Evolutionary conservation across 2,113 vertebrate species (phyloP).

Genomic region (Gavia stellata): DNA sequence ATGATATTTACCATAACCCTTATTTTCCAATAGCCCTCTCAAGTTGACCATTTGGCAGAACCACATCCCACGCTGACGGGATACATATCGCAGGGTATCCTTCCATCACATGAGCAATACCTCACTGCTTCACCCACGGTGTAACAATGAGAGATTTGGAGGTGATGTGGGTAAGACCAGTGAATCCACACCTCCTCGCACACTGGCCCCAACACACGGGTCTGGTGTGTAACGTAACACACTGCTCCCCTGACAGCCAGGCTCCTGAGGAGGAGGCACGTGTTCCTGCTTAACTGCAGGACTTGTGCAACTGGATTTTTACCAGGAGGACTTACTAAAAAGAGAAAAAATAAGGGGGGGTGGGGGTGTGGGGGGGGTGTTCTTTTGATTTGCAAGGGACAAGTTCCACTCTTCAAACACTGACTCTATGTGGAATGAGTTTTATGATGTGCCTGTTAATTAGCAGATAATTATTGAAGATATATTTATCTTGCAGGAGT

Average conservation of each 20-base stretch:
- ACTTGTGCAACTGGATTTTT: neutral
- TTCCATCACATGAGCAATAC: neutral
- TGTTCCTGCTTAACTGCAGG: neutral
- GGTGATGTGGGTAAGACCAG: neutral
- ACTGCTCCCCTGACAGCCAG: neutral
- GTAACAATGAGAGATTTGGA: neutral
- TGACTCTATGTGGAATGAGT: neutral
- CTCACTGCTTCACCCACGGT: neutral
- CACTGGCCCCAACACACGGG: neutral
- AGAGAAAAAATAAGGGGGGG: neutral
- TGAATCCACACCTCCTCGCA: neutral
- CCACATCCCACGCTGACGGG: accelerated
- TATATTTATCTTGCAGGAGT: neutral
- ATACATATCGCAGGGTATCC: neutral
- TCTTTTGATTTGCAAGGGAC: neutral
- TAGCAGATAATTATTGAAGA: neutral
- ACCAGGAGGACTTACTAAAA: neutral
- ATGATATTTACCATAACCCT: neutral
- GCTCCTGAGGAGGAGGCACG: neutral
- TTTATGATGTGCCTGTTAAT: neutral
- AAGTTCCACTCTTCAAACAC: neutral
- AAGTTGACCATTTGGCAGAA: neutral
- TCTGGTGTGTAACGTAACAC: neutral
- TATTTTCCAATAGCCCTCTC: neutral
- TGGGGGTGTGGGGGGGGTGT: too few species aligned